These are phyloP conservation scores for Blera fallax DNA, from an alignment of 2,888 invertebrate species.

Conservation along the genomic window DNA sequence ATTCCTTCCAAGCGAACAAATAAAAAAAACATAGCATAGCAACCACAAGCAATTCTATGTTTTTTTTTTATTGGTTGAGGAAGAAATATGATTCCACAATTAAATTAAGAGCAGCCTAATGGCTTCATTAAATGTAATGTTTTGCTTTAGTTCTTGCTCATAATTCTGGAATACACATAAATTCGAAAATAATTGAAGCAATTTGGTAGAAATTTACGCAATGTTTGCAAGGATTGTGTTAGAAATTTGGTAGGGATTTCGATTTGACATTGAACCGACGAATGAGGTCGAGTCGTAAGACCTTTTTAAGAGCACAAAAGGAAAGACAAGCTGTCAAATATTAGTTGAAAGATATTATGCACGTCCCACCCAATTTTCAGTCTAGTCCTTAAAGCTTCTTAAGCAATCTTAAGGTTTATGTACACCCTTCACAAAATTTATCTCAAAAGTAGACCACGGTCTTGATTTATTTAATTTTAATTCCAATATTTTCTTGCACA, in stretches of 20 bases:
- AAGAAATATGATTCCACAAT: slow-evolving; percentile 47
- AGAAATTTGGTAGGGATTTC: background rate
- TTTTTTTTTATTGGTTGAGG: background rate
- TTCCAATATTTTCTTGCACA: background rate
- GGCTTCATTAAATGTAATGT: slow-evolving; percentile 34
- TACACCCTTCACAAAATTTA: background rate
- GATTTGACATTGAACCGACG: background rate
- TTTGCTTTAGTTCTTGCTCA: background rate
- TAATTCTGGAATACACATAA: background rate
- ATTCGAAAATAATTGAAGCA: slow-evolving; percentile 4
- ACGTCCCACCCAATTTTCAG: too few relatives aligned
- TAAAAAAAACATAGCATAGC: background rate
- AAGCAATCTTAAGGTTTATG: background rate
- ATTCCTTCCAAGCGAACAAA: background rate
- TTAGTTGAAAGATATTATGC: background rate
- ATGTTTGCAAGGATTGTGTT: background rate
- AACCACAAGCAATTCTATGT: background rate
- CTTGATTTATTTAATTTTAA: slow-evolving; percentile 7
- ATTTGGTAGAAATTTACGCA: background rate
- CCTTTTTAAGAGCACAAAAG: background rate
- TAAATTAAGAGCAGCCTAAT: slow-evolving; percentile 36
- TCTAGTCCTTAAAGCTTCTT: background rate
- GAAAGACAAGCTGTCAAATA: background rate
- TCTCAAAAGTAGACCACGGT: background rate
- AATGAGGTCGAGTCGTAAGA: background rate